Base-by-base conservation (phyloP, 2,113 vertebrate species). In the Labrus mixtus region DNA sequence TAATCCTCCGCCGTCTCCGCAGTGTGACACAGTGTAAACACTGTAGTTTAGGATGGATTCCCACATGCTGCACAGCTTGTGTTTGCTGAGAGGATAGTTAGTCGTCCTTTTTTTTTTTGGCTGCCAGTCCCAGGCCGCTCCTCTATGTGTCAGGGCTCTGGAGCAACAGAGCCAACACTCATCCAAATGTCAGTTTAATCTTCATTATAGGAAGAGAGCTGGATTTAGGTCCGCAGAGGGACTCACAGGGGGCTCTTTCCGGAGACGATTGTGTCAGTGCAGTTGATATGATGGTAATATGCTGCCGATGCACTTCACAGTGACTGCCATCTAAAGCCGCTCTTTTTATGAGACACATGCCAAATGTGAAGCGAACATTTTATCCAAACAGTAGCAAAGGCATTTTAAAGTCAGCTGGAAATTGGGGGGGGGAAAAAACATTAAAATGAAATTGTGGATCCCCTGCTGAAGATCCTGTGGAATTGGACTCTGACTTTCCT, bases 21-120 rank as follows among this genome's bases (percentile, higher is more conserved):
- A 73, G 76, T 25, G 0, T 64, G 79, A 79, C 85, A 71, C 68
- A 71, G 64, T 80, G 85, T 87, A 86, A 86, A 87, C 76, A 82
- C 76, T 57, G 65, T 80, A 46, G 76, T 79, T 84, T 59, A 53
- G 84, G 81, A 86, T 61, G 33, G 63, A 75, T 60, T 78, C 79
- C 76, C 81, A 77, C 82, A 83, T 69, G 68, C 85, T 78, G 85
- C 84, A 81, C 88, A 90, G 90, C 89, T 85, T 89, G 89, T 90
- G 84, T 92, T 93, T 87, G 85, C 76, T 78, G 75, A 87, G 72
- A 79, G 75, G 45, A 79, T 56, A 66, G 69, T 86, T 83, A 71
- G 70, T 69, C 36, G 3, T 77, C 69, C 19, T 8, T 51, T n/a
- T 51, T 19, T 48, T 46, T 59, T 51, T 78, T 81, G 78, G 79